Base-by-base conservation (phyloP, 1,140 invertebrate species). In the Copidosoma floridanum region DNA sequence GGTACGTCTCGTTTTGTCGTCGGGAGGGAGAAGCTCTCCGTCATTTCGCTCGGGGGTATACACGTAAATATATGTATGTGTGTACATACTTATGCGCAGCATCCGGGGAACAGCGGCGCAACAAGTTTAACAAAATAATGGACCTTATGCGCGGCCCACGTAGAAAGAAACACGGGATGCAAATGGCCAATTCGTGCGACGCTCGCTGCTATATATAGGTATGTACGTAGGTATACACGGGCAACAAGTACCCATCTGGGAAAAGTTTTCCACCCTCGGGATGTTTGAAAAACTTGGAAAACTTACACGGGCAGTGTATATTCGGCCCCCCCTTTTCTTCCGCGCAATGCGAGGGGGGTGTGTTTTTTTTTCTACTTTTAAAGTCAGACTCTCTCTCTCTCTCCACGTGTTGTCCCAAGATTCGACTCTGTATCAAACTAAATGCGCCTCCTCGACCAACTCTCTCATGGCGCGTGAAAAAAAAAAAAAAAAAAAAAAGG, bases 201-300 rank as follows among this genome's bases (percentile, higher is more conserved):
- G 3, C 14, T 18, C 23, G 16, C 26, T 24, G 20, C 8, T 3
- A 48, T 6, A 18, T 7, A 41, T 10, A 18, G 4, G 6, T 1
- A 16, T 41, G 8, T 41, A 41, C 12, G 1, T 41, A 41, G 16
- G 12, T 41, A 18, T 24, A 51, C 20, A 51, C 29, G 29, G 6
- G 29, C 29, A 32, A 32, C 29, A 32, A 32, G 29, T 32, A 6
- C 29, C 29, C 6, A 32, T 6, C 29, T 6, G 6, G 29, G 6
- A 32, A 32, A 6, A 32, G 12, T 6, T 32, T 12, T 12, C 29
- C 6, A 32, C 6, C 65, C 66, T 58, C 51, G 52, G 70, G 66
- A 64, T 70, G 64, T 70, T 68, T 67, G 61, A 66, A 70, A 71
- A 69, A 68, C 61, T 67, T 66, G 65, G 55, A 60, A 60, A 68